Evolutionary conservation across 2,113 vertebrate genomes (phyloP), one percentile per base, ranked within the genome.

Genomic region (Pycnonotus jocosus): DNA sequence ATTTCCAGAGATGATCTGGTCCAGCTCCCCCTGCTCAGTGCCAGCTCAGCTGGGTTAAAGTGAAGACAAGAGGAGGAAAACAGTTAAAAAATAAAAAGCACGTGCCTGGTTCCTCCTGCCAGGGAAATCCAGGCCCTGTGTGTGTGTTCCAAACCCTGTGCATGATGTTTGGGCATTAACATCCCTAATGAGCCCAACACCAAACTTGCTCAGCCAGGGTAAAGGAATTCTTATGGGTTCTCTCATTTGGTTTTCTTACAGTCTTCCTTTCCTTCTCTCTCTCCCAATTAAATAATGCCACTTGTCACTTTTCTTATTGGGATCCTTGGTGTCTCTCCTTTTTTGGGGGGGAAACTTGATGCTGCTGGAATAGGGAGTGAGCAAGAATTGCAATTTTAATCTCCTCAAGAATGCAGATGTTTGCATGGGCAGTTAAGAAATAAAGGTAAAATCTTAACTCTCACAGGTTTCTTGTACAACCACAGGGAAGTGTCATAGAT

Each of bases 401-500:
- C 69, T 62, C 50, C 6, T 20, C 16, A 20, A 10, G 18, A 56
- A 19, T 58, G 20, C 5, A 1, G 28, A 3, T 6, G 51, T 78
- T 81, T 89, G 51, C 25, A 10, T 10, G 38, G 45, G 24, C 25
- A 38, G 11, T 61, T 57, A 23, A 22, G 35, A 70, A 73, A 62
- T 11, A 25, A 69, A 88, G 35, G 30, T 44, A 21, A 31, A 83
- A 92, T 17, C 5, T n/a, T 56, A 30, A 38, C 53, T 79, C 16
- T 64, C 33, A 4, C 2, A 45, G 35, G 18, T 3, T 4, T 45
- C 27, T 24, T 74, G 16, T 27, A 51, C 58, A 81, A n/a, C 3
- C 20, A 22, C 6, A 45, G 61, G 19, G 3, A 56, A 21, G 10
- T 33, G 5, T 23, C 3, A 11, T 0, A 27, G 44, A 21, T 12